Conservation (phyloP, 1,140 invertebrate genomes). For the Solen grandis region DNA sequence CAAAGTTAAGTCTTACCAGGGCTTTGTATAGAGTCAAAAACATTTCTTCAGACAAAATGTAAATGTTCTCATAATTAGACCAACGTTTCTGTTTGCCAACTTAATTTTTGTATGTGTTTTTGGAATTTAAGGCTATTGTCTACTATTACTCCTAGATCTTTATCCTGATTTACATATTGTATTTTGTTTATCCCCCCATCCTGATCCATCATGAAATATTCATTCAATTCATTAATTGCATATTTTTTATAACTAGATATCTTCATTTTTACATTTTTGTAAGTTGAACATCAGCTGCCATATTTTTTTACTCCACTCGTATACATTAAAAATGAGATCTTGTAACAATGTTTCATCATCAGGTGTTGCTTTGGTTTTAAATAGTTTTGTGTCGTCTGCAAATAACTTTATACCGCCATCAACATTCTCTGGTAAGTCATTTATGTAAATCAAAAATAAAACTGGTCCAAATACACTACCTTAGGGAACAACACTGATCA, state of each 20-base stretch:
- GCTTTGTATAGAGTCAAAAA: no score
- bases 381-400: constrained; percentile 4
- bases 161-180: neutral
- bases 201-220: neutral
- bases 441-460: constrained; percentile 5
- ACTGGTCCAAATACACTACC: constrained; percentile 3
- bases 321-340: neutral
- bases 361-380: neutral
- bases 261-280: neutral
- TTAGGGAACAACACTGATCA: neutral
- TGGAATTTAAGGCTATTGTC: no score
- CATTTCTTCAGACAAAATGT: no score
- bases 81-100: no score
- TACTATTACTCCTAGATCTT: neutral
- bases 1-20: no score
- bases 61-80: no score
- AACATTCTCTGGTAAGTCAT: neutral
- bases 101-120: no score
- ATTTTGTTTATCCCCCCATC: neutral
- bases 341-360: neutral
- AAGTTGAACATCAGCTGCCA: neutral
- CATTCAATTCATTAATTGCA: neutral
- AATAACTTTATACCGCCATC: neutral
- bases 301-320: constrained; percentile 1
- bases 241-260: neutral